Evolutionary conservation across 2,797 vertebrate genomes (phyloP).

Genomic region (Trichosurus vulpecula): DNA sequence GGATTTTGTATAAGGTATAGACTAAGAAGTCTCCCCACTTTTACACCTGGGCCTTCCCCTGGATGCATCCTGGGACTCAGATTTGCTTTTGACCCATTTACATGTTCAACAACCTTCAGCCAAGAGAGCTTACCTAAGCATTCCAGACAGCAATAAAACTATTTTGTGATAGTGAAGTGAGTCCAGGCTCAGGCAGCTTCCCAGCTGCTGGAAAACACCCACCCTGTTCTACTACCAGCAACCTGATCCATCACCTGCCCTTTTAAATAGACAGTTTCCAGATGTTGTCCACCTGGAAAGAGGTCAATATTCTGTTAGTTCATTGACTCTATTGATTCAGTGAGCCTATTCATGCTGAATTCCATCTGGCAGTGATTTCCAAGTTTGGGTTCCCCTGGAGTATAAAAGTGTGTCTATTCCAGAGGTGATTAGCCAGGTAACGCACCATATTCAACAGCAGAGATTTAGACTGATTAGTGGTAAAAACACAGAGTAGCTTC

Average conservation of each 20-base stretch:
- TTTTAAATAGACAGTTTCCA: not conserved
- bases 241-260: constrained; percentile 3
- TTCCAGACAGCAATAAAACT: not conserved
- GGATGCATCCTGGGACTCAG: not conserved
- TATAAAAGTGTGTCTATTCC: not conserved
- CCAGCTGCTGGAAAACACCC: not conserved
- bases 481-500: not conserved
- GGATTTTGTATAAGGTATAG: rapidly evolving
- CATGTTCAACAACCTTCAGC: not conserved
- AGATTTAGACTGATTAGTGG: not conserved
- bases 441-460: rapidly evolving
- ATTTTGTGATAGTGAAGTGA: not conserved
- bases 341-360: not conserved
- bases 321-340: not conserved
- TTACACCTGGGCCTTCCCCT: not conserved
- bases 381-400: rapidly evolving
- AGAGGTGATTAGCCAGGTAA: not conserved
- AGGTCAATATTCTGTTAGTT: not conserved
- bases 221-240: not conserved
- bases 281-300: not conserved
- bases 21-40: not conserved
- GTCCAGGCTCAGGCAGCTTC: not conserved
- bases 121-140: not conserved
- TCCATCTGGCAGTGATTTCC: not conserved
- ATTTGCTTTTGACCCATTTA: not conserved